Evolutionary conservation across 1,140 invertebrate genomes (phyloP).

Genomic region (Solenopsis fugax): DNA sequence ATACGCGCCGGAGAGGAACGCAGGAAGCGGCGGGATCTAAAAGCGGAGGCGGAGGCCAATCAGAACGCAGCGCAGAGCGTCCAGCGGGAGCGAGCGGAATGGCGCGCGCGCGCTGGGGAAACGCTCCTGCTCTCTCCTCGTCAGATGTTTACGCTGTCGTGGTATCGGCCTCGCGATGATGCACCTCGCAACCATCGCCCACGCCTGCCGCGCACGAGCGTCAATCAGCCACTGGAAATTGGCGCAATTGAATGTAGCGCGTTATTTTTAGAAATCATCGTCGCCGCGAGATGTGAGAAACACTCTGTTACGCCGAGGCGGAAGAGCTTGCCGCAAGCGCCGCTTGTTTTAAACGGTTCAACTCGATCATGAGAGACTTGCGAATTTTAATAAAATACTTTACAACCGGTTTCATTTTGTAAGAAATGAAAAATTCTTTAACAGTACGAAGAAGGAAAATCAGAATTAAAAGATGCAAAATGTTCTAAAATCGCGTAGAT

Average conservation of each 20-base stretch:
- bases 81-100: conserved; percentile 22
- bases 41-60: conserved; percentile 68
- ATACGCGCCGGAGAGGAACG: conserved; percentile 63
- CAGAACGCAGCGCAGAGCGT: conserved; percentile 56
- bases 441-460: neutral
- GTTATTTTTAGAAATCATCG: conserved; percentile 58
- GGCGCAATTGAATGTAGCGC: conserved; percentile 46
- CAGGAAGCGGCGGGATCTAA: conserved; percentile 72
- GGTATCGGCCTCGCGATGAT: neutral
- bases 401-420: neutral
- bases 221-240: conserved; percentile 59
- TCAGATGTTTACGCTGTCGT: neutral
- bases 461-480: neutral
- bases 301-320: neutral
- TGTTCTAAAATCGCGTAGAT: neutral
- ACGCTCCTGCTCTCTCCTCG: conserved; percentile 19
- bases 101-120: neutral
- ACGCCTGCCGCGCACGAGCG: conserved; percentile 23
- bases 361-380: neutral
- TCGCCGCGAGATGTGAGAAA: neutral
- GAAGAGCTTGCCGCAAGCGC: neutral
- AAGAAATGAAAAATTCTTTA: neutral
- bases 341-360: neutral
- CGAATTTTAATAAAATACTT: neutral
- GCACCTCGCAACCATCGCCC: conserved; percentile 30